Percentiles rank a stretch among this genome's conserved stretches.
Evolutionary conservation across 2,113 vertebrate genomes (phyloP).

Genomic region (Zosterops lateralis): DNA sequence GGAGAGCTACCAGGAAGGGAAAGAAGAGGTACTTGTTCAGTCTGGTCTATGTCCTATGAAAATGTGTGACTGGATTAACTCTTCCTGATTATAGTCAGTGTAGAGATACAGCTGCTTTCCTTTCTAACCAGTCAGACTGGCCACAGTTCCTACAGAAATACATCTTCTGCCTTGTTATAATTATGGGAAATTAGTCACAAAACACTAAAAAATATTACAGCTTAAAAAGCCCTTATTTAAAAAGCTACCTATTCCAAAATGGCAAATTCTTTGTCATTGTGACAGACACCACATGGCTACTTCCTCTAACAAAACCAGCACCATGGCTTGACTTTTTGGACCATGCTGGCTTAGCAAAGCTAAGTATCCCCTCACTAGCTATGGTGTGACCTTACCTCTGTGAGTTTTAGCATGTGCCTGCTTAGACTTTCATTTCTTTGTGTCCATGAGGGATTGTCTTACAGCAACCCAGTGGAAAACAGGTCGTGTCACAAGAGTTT

Average conservation of each 20-base stretch:
- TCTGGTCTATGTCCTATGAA: neutral
- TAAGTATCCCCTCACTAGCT: neutral
- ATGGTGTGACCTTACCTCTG: neutral
- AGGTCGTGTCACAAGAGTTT: neutral
- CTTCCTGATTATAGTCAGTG: neutral
- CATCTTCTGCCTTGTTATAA: neutral
- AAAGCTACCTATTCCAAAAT: neutral
- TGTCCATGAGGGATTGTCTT: accelerated
- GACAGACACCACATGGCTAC: neutral
- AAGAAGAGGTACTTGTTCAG: neutral
- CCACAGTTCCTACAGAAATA: neutral
- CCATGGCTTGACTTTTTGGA: neutral
- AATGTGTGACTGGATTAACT: neutral
- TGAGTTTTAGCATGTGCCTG: neutral
- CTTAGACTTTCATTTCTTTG: neutral
- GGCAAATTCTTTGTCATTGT: neutral
- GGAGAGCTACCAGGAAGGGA: neutral
- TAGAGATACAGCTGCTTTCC: neutral
- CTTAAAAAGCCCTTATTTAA: neutral
- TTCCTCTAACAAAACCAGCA: neutral
- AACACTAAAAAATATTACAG: neutral
- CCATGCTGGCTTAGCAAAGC: neutral
- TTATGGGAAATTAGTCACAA: neutral
- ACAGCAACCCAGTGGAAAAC: neutral
- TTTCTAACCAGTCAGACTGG: neutral